phyloP scores from a whole-genome alignment of 1,140 invertebrate genomes.

The Mesaphorura yosii region DNA sequence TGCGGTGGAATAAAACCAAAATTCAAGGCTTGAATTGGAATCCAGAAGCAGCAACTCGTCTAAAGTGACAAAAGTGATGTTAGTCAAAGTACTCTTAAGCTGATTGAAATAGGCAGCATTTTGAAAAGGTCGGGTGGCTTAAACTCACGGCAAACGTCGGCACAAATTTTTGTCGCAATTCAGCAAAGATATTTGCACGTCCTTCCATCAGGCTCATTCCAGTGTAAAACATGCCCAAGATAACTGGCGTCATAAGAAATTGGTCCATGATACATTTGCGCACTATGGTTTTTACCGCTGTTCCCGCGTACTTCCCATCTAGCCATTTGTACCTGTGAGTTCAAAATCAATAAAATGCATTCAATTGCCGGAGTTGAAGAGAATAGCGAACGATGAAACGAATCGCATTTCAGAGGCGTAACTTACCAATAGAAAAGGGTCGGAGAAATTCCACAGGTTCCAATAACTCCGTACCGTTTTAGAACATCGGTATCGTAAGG shows the following conservation, averaged over 20 bases:
- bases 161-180: slow-evolving; percentile 56
- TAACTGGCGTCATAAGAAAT: slow-evolving; percentile 57
- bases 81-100: background rate
- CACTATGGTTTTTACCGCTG: slow-evolving; percentile 46
- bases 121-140: background rate
- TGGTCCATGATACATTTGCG: slow-evolving; percentile 65
- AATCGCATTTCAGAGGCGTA: background rate
- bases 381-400: too few relatives aligned
- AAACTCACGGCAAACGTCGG: slow-evolving; percentile 51
- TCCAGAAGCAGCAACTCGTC: slow-evolving; percentile 56
- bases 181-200: slow-evolving; percentile 51
- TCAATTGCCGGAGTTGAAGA: too few relatives aligned
- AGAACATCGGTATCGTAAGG: slow-evolving; percentile 44
- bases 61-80: slow-evolving; percentile 21
- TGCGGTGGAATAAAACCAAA: slow-evolving; percentile 54
- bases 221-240: slow-evolving; percentile 56
- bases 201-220: slow-evolving; percentile 59
- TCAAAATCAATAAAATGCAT: too few relatives aligned
- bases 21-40: slow-evolving; percentile 62
- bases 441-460: slow-evolving; percentile 47
- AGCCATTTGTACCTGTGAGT: slow-evolving; percentile 62
- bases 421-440: slow-evolving; percentile 49
- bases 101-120: too few relatives aligned
- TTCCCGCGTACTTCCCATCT: slow-evolving; percentile 55
- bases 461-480: slow-evolving; percentile 47